These are phyloP conservation scores for Microhierax caerulescens DNA, from an alignment of 2,797 vertebrate species.

Conservation along the genomic window DNA sequence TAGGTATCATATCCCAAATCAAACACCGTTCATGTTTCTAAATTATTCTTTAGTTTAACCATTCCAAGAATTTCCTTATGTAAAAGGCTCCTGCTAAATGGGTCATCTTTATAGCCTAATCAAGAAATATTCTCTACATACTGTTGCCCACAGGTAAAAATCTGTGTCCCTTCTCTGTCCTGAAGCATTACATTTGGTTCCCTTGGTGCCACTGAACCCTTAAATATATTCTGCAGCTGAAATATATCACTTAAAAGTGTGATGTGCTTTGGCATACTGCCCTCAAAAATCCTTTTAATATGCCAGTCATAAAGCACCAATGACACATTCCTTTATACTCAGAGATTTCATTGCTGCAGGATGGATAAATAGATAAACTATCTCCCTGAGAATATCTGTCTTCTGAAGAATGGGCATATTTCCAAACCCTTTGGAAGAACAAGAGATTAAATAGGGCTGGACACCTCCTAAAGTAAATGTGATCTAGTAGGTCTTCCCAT, in stretches of 20 bases:
- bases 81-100: background rate
- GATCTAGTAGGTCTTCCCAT: background rate
- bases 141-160: constrained; percentile 19
- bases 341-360: background rate
- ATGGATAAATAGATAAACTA: background rate
- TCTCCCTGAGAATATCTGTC: background rate
- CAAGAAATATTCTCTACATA: background rate
- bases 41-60: background rate
- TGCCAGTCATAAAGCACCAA: background rate
- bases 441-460: background rate
- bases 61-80: background rate
- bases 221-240: constrained; percentile 34
- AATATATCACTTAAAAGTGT: constrained; percentile 30
- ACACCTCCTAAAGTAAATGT: background rate
- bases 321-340: background rate
- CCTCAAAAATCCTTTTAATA: constrained; percentile 6
- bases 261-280: constrained; percentile 15
- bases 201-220: constrained; percentile 16
- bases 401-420: background rate
- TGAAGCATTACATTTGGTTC: constrained; percentile 9
- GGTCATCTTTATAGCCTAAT: background rate
- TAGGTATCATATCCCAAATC: background rate
- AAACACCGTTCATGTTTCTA: background rate
- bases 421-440: background rate
- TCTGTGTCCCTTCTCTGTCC: constrained; percentile 9